These are phyloP conservation scores for Platyrinchus mystaceus DNA, from an alignment of 2,797 vertebrate genomes.

Conservation along the genomic window DNA sequence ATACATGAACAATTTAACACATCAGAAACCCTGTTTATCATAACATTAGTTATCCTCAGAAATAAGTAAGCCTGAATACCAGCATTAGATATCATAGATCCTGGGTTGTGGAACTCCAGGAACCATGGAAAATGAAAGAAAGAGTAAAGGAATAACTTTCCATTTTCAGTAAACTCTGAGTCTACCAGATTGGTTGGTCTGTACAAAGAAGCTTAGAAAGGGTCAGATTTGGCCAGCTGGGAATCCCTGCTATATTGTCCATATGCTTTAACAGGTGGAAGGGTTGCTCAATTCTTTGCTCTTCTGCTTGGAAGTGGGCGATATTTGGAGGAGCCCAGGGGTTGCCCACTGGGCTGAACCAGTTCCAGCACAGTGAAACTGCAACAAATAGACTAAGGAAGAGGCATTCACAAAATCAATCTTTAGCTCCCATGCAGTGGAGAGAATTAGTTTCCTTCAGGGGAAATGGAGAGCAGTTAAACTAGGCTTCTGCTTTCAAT, in stretches of 20 bases:
- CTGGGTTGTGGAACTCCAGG: neutral
- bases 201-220: neutral
- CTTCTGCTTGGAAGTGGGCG: neutral
- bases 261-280: slow-evolving; percentile 22
- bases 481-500: neutral
- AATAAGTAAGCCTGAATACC: neutral
- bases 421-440: neutral
- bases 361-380: neutral
- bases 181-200: neutral
- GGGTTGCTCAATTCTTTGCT: neutral
- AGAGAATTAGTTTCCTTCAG: neutral
- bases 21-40: neutral
- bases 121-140: neutral
- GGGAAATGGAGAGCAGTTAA: neutral
- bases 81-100: neutral
- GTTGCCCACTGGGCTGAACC: neutral
- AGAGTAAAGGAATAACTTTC: neutral
- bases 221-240: neutral
- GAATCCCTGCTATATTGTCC: neutral
- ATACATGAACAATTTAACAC: neutral
- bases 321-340: neutral
- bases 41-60: neutral
- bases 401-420: neutral
- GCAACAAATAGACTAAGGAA: neutral
- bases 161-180: neutral